A percentile compares a stretch with the other conserved stretches of the same genome.
These are phyloP conservation scores for Eospalax fontanierii DNA, from an alignment of 2,797 vertebrate genomes.

Conservation along the genomic window DNA sequence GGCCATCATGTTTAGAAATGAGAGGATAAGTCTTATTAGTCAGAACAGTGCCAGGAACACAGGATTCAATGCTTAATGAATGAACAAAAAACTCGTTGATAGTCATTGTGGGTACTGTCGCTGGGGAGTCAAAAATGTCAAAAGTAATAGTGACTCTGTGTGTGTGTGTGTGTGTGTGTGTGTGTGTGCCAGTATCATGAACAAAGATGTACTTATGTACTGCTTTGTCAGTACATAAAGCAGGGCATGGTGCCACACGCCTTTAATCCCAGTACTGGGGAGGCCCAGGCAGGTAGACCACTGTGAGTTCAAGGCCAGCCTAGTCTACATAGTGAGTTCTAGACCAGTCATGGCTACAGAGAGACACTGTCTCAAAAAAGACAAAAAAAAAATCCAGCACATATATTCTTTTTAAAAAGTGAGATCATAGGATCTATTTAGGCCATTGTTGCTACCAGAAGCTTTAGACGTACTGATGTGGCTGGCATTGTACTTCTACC, in stretches of 20 bases:
- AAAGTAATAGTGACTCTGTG: too few relatives aligned
- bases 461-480: background rate
- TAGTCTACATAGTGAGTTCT: too few relatives aligned
- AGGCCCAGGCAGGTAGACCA: too few relatives aligned
- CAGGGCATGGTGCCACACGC: too few relatives aligned
- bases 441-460: background rate
- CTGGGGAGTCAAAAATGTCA: background rate
- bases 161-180: background rate
- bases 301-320: too few relatives aligned
- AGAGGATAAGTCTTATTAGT: background rate
- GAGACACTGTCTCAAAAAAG: too few relatives aligned
- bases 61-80: background rate
- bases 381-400: background rate
- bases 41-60: background rate
- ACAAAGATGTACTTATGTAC: background rate
- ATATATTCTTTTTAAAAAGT: background rate
- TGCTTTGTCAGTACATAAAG: too few relatives aligned
- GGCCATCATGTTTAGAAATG: background rate
- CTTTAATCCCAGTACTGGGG: too few relatives aligned
- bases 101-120: background rate
- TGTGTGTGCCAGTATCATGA: background rate
- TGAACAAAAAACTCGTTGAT: background rate
- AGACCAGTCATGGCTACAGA: too few relatives aligned
- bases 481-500: background rate
- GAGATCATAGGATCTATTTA: background rate